A percentile compares a stretch with the other conserved stretches of the same genome.
Evolutionary conservation across 2,797 vertebrate species (phyloP).

Genomic region (Hozukius guyotensis): DNA sequence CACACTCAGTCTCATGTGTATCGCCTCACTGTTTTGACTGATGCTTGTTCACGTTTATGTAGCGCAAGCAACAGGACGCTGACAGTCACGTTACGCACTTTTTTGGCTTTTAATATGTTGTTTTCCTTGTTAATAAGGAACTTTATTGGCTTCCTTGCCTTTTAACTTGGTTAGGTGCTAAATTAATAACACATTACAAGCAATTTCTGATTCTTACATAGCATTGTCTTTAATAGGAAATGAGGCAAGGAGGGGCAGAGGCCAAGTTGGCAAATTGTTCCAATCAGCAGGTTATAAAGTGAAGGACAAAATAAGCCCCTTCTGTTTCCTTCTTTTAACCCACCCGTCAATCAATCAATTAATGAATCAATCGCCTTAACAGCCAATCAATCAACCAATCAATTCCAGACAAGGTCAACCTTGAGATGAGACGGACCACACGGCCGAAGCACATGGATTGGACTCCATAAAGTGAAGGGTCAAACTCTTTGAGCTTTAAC

Average conservation of each 20-base stretch:
- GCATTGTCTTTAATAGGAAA: too few species aligned
- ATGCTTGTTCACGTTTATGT: too few species aligned
- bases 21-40: too few species aligned
- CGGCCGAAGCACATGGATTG: neutral
- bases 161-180: too few species aligned
- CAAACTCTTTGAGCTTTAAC: neutral
- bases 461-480: neutral
- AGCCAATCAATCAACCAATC: conserved; percentile 11
- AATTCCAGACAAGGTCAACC: conserved; percentile 7
- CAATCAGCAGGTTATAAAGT: neutral
- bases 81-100: too few species aligned
- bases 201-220: neutral
- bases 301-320: neutral
- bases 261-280: neutral
- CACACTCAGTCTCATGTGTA: too few species aligned
- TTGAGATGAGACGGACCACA: neutral
- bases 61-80: too few species aligned
- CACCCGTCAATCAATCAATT: neutral
- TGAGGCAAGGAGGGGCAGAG: neutral
- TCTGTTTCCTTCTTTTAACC: neutral
- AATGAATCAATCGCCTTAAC: neutral
- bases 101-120: too few species aligned
- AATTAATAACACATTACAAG: too few species aligned
- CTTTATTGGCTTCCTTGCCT: too few species aligned
- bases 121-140: too few species aligned